Conservation (phyloP, 2,888 invertebrate species). For the Pterobdella sp. region DNA sequence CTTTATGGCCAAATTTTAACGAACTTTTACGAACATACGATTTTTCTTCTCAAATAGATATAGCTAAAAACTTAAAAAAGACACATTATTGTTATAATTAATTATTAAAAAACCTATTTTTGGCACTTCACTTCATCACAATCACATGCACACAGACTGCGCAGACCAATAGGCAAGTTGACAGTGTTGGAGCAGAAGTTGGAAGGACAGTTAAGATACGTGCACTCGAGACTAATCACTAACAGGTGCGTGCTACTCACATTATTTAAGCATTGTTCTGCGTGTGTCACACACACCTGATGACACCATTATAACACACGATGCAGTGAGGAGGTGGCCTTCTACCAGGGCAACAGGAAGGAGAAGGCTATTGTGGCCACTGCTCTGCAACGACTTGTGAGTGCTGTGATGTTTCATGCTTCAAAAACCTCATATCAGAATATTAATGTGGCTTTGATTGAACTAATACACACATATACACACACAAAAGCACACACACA, state of each 20-base stretch:
- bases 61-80: background rate
- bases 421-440: background rate
- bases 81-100: constrained; percentile 1
- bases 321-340: constrained; percentile 72
- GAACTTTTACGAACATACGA: no score
- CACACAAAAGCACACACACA: constrained; percentile 46
- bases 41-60: no score
- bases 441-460: background rate
- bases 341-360: constrained; percentile 61
- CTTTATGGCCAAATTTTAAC: no score
- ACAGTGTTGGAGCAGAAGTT: constrained; percentile 89
- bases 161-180: constrained; percentile 77
- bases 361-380: constrained; percentile 79
- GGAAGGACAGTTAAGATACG: constrained; percentile 96
- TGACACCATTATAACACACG: background rate
- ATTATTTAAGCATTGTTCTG: no score
- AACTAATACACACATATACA: background rate
- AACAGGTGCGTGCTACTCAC: constrained; percentile 57
- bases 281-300: background rate
- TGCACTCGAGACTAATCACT: constrained; percentile 88
- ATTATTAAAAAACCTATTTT: background rate
- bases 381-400: constrained; percentile 74
- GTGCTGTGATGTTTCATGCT: constrained; percentile 26
- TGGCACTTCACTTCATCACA: background rate
- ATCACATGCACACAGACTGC: constrained; percentile 55